A percentile compares a stretch with the other conserved stretches of the same genome.
Conservation (phyloP, 2,797 vertebrate species). For the Notolepis coatsorum region DNA sequence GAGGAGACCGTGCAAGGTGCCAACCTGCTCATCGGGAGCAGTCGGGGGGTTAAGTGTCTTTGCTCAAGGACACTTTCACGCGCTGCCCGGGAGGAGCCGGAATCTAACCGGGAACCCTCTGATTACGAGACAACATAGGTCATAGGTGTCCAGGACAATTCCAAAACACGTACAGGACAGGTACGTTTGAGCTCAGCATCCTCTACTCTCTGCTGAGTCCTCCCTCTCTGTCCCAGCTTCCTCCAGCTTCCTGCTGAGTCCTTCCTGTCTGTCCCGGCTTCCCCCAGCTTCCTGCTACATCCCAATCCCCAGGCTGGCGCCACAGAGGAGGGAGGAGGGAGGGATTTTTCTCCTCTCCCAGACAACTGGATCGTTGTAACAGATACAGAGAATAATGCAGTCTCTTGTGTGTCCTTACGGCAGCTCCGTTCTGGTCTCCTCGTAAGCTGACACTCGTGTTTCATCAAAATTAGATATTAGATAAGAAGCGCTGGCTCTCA, state of each 20-base stretch:
- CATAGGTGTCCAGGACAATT: too few relatives aligned
- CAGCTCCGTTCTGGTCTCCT: conserved; percentile 8
- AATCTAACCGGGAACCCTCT: too few relatives aligned
- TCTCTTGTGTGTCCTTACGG: conserved; percentile 56
- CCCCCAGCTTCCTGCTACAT: conserved; percentile 8
- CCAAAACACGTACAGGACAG: too few relatives aligned
- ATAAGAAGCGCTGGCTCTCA: conserved; percentile 19
- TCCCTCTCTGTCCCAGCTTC: neutral
- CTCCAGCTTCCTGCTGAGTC: conserved; percentile 1
- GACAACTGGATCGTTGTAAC: conserved; percentile 79
- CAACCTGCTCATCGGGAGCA: too few relatives aligned
- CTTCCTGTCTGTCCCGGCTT: neutral
- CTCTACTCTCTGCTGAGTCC: neutral
- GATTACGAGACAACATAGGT: too few relatives aligned
- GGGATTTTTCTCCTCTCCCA: conserved; percentile 53
- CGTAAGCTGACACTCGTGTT: conserved; percentile 28
- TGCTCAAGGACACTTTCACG: too few relatives aligned
- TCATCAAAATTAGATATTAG: conserved; percentile 43
- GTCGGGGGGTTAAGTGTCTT: too few relatives aligned
- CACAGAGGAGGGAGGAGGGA: conserved; percentile 41
- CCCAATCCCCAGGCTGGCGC: too few relatives aligned
- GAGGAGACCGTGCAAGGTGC: too few relatives aligned
- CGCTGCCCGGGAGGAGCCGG: too few relatives aligned
- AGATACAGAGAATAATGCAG: conserved; percentile 79
- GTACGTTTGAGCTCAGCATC: neutral